Evolutionary conservation across 2,888 invertebrate species (phyloP).

Genomic region (Octodonta nipae): DNA sequence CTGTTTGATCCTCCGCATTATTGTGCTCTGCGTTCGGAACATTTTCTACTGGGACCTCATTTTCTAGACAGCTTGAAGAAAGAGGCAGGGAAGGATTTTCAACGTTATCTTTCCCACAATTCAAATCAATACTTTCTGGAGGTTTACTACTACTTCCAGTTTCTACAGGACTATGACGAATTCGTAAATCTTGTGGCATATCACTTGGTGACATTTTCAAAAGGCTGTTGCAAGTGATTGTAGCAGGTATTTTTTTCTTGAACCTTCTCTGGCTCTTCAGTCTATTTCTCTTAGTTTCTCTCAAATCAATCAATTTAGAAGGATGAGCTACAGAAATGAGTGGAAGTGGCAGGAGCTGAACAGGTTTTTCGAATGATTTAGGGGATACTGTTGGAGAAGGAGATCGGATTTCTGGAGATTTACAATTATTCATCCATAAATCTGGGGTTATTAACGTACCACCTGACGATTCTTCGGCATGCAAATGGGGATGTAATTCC

Average conservation of each 20-base stretch:
- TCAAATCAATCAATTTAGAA: conserved; percentile 43
- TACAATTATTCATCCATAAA: conserved; percentile 75
- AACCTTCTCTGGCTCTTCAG: conserved; percentile 35
- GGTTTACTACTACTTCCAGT: too few species aligned
- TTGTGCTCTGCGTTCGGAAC: neutral
- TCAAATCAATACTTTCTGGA: too few species aligned
- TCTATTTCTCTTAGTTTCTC: conserved; percentile 32
- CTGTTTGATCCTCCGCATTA: neutral
- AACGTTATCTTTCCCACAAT: too few species aligned
- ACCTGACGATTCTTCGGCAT: conserved; percentile 25
- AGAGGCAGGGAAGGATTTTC: neutral
- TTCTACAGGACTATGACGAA: conserved; percentile 21
- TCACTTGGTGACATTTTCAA: conserved; percentile 25
- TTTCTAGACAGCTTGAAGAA: neutral
- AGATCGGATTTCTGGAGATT: conserved; percentile 27
- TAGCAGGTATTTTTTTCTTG: conserved; percentile 31
- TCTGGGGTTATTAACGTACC: conserved; percentile 70
- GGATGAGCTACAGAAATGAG: conserved; percentile 53
- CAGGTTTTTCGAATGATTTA: conserved; percentile 14
- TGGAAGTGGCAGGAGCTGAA: conserved; percentile 43
- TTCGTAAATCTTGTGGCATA: conserved; percentile 30
- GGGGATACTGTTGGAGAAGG: conserved; percentile 30
- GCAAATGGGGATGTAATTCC: conserved; percentile 67
- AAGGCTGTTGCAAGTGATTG: conserved; percentile 31
- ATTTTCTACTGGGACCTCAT: neutral